Evolutionary conservation across 1,140 invertebrate genomes (phyloP).

Genomic region (Anastatus disparis): DNA sequence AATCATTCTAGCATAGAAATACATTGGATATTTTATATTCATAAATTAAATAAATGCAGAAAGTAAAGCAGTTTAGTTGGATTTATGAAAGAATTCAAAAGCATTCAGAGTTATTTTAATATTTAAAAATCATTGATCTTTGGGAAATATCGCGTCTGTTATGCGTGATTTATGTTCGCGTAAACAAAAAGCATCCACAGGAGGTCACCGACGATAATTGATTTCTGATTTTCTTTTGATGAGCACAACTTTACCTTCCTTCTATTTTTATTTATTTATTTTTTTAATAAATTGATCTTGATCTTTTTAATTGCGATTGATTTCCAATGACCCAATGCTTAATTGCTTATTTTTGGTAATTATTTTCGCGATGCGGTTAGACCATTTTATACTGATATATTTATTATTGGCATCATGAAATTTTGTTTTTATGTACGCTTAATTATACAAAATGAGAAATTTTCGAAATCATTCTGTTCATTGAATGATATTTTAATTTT

Average conservation of each 20-base stretch:
- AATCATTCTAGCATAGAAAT: neutral
- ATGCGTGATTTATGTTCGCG: too few relatives aligned
- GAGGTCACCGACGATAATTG: constrained; percentile 13
- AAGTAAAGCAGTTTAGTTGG: neutral
- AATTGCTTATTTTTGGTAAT: neutral
- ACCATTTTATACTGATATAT: too few relatives aligned
- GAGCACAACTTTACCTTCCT: too few relatives aligned
- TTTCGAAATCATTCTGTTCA: too few relatives aligned
- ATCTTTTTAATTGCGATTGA: constrained; percentile 16
- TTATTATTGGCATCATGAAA: too few relatives aligned
- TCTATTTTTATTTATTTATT: neutral
- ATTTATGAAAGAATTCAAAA: neutral
- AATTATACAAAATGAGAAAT: too few relatives aligned
- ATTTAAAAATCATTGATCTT: constrained; percentile 13
- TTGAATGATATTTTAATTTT: too few relatives aligned
- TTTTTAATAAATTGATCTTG: constrained; percentile 1
- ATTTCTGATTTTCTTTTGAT: constrained; percentile 25
- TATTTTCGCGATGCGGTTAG: too few relatives aligned
- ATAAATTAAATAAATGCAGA: neutral
- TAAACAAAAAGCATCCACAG: neutral
- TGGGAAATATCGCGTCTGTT: too few relatives aligned
- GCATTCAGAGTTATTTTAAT: neutral
- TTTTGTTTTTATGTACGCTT: too few relatives aligned
- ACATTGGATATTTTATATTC: neutral
- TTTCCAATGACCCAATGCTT: neutral